phyloP scores from a whole-genome alignment of 2,113 vertebrate species.

The Apaloderma vittatum region DNA sequence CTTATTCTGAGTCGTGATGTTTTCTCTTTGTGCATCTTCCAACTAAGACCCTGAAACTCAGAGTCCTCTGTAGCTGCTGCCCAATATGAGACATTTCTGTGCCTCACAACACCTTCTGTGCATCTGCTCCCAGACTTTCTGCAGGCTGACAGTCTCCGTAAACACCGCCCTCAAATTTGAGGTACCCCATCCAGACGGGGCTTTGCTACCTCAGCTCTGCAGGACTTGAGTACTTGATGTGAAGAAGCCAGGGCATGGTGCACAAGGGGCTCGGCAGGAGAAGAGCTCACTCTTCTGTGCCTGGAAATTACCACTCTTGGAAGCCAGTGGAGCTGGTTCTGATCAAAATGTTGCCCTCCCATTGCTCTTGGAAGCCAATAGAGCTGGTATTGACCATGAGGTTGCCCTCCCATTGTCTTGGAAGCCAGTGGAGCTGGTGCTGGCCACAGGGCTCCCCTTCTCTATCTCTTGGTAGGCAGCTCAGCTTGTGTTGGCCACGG shows the following conservation, averaged over 20 bases:
- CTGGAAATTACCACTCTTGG: neutral
- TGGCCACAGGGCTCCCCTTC: neutral
- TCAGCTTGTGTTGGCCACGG: neutral
- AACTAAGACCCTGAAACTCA: neutral
- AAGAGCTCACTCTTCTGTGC: neutral
- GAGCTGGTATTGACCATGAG: neutral
- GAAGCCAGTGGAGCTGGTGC: too few relatives aligned
- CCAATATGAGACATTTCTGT: neutral
- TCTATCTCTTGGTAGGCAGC: neutral
- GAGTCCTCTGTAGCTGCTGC: neutral
- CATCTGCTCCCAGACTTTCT: neutral
- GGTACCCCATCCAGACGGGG: neutral
- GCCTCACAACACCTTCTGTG: neutral
- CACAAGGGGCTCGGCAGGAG: neutral
- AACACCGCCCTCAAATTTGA: neutral
- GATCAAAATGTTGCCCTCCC: neutral
- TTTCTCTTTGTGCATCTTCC: neutral
- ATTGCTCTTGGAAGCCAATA: too few relatives aligned
- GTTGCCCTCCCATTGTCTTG: too few relatives aligned
- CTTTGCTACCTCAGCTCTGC: neutral
- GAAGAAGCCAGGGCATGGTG: neutral
- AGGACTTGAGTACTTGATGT: neutral
- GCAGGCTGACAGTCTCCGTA: neutral
- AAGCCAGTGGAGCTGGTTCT: too few relatives aligned
- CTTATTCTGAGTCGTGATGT: conserved; percentile 32